A percentile compares a stretch with the other conserved stretches of the same genome.
phyloP scores from a whole-genome alignment of 2,113 vertebrate species.

The Neoarius graeffei region DNA sequence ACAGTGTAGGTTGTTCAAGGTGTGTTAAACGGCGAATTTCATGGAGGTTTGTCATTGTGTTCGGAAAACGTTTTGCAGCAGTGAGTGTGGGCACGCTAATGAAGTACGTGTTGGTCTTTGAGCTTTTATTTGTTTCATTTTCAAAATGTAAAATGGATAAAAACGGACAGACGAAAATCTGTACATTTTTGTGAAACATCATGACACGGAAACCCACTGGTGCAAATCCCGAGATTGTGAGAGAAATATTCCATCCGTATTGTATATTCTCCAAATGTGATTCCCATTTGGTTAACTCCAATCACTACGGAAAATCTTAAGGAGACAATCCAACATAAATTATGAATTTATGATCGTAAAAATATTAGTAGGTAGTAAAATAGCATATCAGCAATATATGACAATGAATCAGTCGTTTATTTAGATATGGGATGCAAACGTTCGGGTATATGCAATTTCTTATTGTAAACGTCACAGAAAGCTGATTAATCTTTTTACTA shows the following conservation, averaged over 20 bases:
- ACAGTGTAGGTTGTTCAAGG: slow-evolving; percentile 83
- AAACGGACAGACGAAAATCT: slow-evolving; percentile 70
- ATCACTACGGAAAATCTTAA: slow-evolving; percentile 60
- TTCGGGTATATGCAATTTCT: slow-evolving; percentile 84
- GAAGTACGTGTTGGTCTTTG: slow-evolving; percentile 51
- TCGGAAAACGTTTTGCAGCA: slow-evolving; percentile 76
- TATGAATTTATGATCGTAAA: slow-evolving; percentile 57
- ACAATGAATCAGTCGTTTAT: slow-evolving; percentile 66
- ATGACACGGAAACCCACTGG: slow-evolving; percentile 89
- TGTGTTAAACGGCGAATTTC: slow-evolving; percentile 78
- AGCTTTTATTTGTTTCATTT: slow-evolving; percentile 16
- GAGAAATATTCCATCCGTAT: slow-evolving; percentile 52
- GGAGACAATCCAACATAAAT: slow-evolving; percentile 74
- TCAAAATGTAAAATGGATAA: slow-evolving; percentile 70
- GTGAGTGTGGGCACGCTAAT: slow-evolving; percentile 76
- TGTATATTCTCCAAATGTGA: slow-evolving; percentile 52
- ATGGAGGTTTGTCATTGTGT: slow-evolving; percentile 76
- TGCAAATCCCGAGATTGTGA: slow-evolving; percentile 78
- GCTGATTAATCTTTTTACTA: slow-evolving; percentile 74
- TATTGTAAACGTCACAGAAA: slow-evolving; percentile 70
- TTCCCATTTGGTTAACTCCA: slow-evolving; percentile 44
- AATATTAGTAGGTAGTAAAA: slow-evolving; percentile 62
- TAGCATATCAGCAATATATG: slow-evolving; percentile 76
- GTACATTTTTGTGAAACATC: slow-evolving; percentile 81
- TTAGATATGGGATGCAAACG: slow-evolving; percentile 74